phyloP scores from a whole-genome alignment of 2,113 vertebrate species.

The Epinephelus lanceolatus region DNA sequence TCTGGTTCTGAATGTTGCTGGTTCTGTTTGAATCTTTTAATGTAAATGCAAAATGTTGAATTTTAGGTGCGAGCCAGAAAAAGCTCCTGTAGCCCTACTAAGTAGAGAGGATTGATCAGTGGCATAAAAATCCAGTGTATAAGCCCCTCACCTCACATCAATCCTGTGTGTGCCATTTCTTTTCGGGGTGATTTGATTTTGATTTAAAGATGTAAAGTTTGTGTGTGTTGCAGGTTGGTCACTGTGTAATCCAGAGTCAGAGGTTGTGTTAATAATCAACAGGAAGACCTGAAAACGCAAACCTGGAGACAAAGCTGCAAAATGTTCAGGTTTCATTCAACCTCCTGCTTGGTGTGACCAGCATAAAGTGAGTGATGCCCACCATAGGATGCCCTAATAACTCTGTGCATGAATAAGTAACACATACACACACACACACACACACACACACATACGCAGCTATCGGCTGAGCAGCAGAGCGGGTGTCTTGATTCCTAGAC shows the following conservation, averaged over 20 bases:
- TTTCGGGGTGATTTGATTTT: background rate
- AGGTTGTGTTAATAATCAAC: constrained; percentile 1
- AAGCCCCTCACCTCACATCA: background rate
- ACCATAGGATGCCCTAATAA: constrained; percentile 52
- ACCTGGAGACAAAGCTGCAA: background rate
- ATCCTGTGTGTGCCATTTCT: background rate
- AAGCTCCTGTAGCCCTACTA: constrained; percentile 3
- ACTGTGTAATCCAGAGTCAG: constrained; percentile 3
- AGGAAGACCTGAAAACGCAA: background rate
- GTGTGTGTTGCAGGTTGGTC: constrained; percentile 3
- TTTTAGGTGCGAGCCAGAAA: background rate
- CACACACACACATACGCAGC: constrained; percentile 35
- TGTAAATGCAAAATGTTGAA: background rate
- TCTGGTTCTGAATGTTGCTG: background rate
- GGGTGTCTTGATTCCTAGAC: constrained; percentile 80
- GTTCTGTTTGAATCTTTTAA: background rate
- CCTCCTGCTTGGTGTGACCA: background rate
- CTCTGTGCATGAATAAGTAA: constrained; percentile 71
- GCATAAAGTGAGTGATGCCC: constrained; percentile 27
- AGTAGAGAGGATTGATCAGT: background rate
- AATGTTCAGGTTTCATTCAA: constrained; percentile 1
- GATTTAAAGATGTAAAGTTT: background rate
- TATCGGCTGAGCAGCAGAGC: constrained; percentile 55
- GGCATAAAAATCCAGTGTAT: background rate
- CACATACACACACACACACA: constrained; percentile 29